Base-by-base conservation (phyloP, 2,888 invertebrate species). In the Scaptomyza reducta region DNA sequence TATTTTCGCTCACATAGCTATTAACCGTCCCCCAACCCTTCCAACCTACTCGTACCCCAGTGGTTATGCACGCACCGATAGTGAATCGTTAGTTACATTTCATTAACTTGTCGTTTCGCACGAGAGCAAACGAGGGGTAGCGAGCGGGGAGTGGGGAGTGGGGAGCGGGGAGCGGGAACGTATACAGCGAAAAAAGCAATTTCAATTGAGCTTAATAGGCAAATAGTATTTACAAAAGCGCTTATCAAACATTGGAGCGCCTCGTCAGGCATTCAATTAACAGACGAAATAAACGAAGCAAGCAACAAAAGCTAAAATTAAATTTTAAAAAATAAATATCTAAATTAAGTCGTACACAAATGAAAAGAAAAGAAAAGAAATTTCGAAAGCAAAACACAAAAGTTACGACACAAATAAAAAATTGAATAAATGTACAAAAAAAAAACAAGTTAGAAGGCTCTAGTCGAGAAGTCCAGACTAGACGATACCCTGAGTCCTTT, bases 141-240 rank as follows among this genome's bases (percentile, higher is more conserved):
- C 3, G 18, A 31, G 38, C 22, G 25, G 29, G 29, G 13, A 2
- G 11, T 7, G 10, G 31, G 5, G 13, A n/a, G 38, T 13, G 3
- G 11, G 1, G 18, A 31, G 38, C 22, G 25, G 29, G 29, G 13
- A 2, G 11, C 5, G 10, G 9, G 6, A 13, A 13, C 6, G 1
- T 33, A 22, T 47, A 61, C 65, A 74, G 63, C 69, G 33, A 35
- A n/a, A 69, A 65, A 77, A 27, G n/a, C 22, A 22, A 14, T 79
- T 79, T 67, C 75, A 78, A 79, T 78, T 79, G 70, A 65, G 61
- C 68, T 80, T 69, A 80, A 79, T 80, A 63, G 61, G 77, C 78
- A 81, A 81, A 81, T 79, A 81, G 79, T 79, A 72, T 79, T 79
- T 67, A 76, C 79, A 65, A 74, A 68, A 68, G 74, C 22, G 65